Conservation (phyloP, 2,113 vertebrate genomes). For the Anolis sagrei region DNA sequence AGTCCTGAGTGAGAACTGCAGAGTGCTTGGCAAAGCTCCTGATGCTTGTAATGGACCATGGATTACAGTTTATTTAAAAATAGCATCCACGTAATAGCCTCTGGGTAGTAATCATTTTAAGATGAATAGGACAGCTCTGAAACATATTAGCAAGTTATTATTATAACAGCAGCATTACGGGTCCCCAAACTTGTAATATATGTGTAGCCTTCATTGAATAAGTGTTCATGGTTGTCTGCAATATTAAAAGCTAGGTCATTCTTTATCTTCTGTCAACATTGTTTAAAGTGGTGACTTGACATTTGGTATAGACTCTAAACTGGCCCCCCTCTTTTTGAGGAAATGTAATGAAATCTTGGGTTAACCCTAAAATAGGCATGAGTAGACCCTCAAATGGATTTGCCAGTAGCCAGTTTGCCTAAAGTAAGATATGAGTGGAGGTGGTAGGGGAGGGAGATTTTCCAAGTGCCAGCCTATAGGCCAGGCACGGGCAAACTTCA, state of each 20-base stretch:
- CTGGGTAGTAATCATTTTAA: not conserved
- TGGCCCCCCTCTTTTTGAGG: not conserved
- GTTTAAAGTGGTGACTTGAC: not conserved
- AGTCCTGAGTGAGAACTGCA: not conserved
- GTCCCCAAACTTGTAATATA: too few relatives aligned
- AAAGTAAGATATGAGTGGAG: not conserved
- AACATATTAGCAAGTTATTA: not conserved
- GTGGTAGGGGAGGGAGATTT: not conserved
- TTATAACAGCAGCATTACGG: too few relatives aligned
- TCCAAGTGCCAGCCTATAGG: too few relatives aligned
- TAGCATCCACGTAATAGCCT: not conserved
- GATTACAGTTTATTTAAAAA: conserved; percentile 18
- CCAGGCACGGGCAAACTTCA: too few relatives aligned
- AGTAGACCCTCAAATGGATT: not conserved
- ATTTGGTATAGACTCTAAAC: not conserved
- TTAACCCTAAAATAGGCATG: too few relatives aligned
- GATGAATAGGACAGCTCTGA: not conserved
- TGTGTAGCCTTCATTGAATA: not conserved
- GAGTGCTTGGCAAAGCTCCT: not conserved
- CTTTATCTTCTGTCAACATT: not conserved
- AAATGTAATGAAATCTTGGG: not conserved
- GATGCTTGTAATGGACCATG: not conserved
- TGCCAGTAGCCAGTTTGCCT: not conserved
- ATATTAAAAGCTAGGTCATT: not conserved
- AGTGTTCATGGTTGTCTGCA: not conserved